phyloP scores from a whole-genome alignment of 2,797 vertebrate genomes.

The Oreochromis mossambicus region DNA sequence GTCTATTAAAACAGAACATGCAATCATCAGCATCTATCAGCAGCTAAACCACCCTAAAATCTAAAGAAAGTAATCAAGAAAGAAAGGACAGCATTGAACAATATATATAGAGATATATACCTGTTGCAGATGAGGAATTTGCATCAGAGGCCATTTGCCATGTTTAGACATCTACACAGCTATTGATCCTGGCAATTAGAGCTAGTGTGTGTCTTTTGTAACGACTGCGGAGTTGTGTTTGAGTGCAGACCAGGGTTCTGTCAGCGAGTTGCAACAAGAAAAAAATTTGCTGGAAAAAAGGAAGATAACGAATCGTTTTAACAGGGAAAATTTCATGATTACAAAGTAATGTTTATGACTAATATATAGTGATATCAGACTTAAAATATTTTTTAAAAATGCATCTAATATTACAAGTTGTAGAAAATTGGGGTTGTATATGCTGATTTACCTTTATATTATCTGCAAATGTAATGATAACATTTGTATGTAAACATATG shows the following conservation, averaged over 20 bases:
- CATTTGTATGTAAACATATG: neutral
- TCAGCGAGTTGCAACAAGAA: neutral
- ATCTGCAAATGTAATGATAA: neutral
- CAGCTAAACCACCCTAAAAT: neutral
- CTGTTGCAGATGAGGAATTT: neutral
- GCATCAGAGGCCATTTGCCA: neutral
- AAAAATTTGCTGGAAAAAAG: neutral
- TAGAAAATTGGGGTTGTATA: neutral
- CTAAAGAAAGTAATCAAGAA: neutral
- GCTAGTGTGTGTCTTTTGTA: neutral
- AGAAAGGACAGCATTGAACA: neutral
- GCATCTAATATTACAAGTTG: neutral
- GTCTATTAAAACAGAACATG: conserved; percentile 22
- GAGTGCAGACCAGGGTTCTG: neutral
- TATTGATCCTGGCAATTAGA: neutral
- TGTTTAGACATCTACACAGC: neutral
- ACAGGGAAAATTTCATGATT: neutral
- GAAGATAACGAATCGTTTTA: neutral
- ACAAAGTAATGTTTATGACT: neutral
- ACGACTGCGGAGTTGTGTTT: neutral
- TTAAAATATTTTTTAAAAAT: neutral
- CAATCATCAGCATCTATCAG: conserved; percentile 23
- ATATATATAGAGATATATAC: neutral
- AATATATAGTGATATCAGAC: neutral
- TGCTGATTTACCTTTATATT: neutral